Conservation (phyloP, 2,113 vertebrate genomes). For the Pluvialis apricaria region DNA sequence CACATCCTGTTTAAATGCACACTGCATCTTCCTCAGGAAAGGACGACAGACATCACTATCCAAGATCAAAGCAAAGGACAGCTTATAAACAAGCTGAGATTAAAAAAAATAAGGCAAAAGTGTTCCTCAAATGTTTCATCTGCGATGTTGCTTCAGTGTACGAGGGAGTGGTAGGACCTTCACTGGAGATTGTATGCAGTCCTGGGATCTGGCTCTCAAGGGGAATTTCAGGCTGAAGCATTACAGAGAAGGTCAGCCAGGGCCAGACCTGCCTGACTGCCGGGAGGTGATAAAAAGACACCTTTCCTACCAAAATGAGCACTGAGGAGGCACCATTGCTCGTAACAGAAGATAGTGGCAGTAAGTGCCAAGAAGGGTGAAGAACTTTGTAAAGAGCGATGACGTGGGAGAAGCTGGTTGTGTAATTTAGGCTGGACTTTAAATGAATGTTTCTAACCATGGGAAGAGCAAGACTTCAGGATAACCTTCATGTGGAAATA, state of each 20-base stretch:
- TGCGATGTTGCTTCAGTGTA: neutral
- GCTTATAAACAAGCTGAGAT: neutral
- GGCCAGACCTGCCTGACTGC: neutral
- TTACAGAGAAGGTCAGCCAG: neutral
- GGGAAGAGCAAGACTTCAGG: neutral
- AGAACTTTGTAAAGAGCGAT: neutral
- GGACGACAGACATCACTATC: neutral
- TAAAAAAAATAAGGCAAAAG: neutral
- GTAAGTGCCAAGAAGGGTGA: neutral
- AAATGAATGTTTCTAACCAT: neutral
- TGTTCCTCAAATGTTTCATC: neutral
- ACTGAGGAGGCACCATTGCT: neutral
- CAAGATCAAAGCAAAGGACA: neutral
- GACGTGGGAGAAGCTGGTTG: neutral
- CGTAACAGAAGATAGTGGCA: rapidly evolving
- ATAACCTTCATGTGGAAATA: neutral
- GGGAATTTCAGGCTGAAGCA: neutral
- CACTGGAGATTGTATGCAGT: neutral
- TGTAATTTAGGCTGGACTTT: neutral
- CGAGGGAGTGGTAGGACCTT: neutral
- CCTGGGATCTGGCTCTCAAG: neutral
- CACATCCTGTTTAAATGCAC: neutral
- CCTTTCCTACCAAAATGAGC: neutral
- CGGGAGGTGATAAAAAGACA: neutral
- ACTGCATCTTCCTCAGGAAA: neutral